phyloP scores from a whole-genome alignment of 2,888 invertebrate genomes.

The Eupithecia inturbata region DNA sequence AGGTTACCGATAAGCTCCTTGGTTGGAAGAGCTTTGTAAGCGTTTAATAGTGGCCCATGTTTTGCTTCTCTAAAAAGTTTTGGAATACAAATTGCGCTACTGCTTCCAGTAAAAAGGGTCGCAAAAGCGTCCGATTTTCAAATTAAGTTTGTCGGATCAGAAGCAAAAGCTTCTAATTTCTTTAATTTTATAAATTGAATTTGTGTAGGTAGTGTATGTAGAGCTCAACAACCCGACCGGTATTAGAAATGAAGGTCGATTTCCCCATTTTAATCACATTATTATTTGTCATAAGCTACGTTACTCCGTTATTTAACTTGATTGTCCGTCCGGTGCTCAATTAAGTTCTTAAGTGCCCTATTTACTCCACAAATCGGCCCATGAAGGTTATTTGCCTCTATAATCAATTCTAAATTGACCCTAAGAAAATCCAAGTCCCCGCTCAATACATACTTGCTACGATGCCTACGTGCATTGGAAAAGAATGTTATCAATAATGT shows the following conservation, averaged over 20 bases:
- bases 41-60: constrained; percentile 8
- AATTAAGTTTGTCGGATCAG: not conserved
- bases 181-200: not conserved
- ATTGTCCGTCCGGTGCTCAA: constrained; percentile 26
- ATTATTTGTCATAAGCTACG: constrained; percentile 12
- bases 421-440: constrained; percentile 44
- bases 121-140: not conserved
- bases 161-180: not conserved
- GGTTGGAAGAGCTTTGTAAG: constrained; percentile 24
- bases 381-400: constrained; percentile 38
- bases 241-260: constrained; percentile 4
- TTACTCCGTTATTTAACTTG: constrained; percentile 19
- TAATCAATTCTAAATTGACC: constrained; percentile 42
- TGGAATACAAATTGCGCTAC: constrained; percentile 19
- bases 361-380: constrained; percentile 40
- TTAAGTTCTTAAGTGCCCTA: constrained; percentile 35
- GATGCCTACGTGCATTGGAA: constrained; percentile 39
- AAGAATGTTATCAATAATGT: constrained; percentile 26
- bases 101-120: not conserved
- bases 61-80: constrained; percentile 13
- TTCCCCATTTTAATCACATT: constrained; percentile 14
- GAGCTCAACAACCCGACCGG: not conserved
- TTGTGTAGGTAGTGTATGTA: not conserved
- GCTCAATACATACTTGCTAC: constrained; percentile 44
- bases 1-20: constrained; percentile 43